These are phyloP conservation scores for Notechis scutatus DNA, from an alignment of 2,113 vertebrate species.

Conservation along the genomic window DNA sequence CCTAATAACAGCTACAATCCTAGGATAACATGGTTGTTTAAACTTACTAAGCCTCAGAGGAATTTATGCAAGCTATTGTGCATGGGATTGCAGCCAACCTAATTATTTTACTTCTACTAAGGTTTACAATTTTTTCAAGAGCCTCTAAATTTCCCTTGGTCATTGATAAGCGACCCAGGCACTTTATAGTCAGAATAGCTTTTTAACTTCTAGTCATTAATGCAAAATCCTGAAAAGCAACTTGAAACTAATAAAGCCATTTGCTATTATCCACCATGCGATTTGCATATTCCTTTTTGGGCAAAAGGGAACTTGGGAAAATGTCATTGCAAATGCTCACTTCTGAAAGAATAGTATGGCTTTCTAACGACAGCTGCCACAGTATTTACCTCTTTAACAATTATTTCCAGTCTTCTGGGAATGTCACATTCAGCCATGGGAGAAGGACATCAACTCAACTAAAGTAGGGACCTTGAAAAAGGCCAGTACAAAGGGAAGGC, in stretches of 20 bases:
- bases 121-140: background rate
- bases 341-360: conserved; percentile 25
- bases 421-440: background rate
- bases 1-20: background rate
- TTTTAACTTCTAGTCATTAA: conserved; percentile 18
- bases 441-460: background rate
- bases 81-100: background rate
- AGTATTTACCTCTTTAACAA: background rate
- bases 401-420: background rate
- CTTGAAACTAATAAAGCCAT: conserved; percentile 48
- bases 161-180: background rate
- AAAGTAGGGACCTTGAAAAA: background rate
- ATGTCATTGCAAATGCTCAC: background rate
- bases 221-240: conserved; percentile 27
- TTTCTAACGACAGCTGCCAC: background rate
- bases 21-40: background rate
- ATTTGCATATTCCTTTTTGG: conserved; percentile 32
- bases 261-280: conserved; percentile 12
- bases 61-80: background rate
- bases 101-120: background rate
- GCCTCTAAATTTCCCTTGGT: background rate
- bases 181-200: background rate
- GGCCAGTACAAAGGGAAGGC: background rate
- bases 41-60: background rate
- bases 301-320: conserved; percentile 33